Evolutionary conservation across 2,113 vertebrate species (phyloP).

Genomic region (Mastomys coucha): DNA sequence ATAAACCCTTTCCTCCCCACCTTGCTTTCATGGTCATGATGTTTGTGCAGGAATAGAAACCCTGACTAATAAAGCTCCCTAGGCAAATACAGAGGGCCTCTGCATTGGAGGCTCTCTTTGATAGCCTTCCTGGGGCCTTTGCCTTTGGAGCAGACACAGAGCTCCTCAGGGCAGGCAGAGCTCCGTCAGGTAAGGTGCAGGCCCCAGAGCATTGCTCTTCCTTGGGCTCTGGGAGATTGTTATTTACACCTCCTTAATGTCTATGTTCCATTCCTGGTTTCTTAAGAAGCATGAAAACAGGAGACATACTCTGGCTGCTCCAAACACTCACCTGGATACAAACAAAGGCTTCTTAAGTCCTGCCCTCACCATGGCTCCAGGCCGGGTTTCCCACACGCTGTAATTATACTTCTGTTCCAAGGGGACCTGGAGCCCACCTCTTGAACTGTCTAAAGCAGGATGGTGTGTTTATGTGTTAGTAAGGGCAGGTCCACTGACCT

Average conservation of each 20-base stretch:
- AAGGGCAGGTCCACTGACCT: slow-evolving; percentile 38
- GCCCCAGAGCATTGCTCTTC: background rate
- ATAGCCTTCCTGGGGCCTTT: background rate
- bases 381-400: background rate
- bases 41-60: too few relatives aligned
- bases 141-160: background rate
- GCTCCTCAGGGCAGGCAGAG: background rate
- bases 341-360: background rate
- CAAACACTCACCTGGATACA: slow-evolving; percentile 16
- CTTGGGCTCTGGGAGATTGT: background rate
- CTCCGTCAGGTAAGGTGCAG: background rate
- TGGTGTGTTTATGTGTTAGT: slow-evolving; percentile 14
- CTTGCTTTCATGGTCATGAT: too few relatives aligned
- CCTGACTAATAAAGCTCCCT: too few relatives aligned
- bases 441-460: background rate
- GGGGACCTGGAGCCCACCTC: background rate
- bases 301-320: slow-evolving; percentile 31
- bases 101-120: background rate
- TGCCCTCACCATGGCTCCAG: background rate
- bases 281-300: background rate
- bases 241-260: slow-evolving; percentile 49
- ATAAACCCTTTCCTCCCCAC: too few relatives aligned
- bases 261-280: slow-evolving; percentile 11
- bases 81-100: background rate
- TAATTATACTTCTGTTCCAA: background rate